Percentiles rank a stretch among this genome's conserved stretches.
phyloP scores from a whole-genome alignment of 64 coral and sea anemone genomes.

The Pachyseris speciosa region DNA sequence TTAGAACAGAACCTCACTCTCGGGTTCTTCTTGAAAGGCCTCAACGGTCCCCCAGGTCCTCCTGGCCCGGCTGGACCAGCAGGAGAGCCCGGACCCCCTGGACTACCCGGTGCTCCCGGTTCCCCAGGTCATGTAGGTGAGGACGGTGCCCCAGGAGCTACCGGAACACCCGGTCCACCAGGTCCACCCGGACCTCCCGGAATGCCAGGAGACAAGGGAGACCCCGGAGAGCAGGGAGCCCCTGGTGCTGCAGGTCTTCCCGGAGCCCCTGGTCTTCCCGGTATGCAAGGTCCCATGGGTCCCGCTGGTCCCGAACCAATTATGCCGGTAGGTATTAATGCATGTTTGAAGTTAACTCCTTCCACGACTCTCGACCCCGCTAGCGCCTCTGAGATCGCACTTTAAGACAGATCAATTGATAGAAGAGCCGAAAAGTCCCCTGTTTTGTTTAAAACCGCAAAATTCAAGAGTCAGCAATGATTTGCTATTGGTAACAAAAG shows the following conservation, averaged over 20 bases:
- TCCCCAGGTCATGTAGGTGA: conserved; percentile 98
- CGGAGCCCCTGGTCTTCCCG: conserved; percentile 97
- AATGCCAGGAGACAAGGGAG: conserved; percentile 98
- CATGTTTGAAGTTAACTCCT: background rate
- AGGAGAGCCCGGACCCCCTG: conserved; percentile 88
- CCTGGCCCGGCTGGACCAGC: conserved; percentile 89
- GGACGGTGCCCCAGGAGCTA: conserved; percentile 97
- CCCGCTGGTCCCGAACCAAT: conserved; percentile 87
- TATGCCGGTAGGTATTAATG: conserved; percentile 89
- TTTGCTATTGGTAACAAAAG: too few species aligned
- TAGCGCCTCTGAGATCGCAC: too few species aligned
- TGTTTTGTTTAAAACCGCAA: too few species aligned
- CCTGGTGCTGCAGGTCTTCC: conserved; percentile 98
- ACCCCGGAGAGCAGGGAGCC: conserved; percentile 93
- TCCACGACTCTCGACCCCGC: too few species aligned
- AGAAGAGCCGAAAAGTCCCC: too few species aligned
- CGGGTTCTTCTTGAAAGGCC: conserved; percentile 99
- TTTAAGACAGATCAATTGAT: too few species aligned
- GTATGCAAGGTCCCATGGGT: conserved; percentile 88
- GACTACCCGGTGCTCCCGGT: conserved; percentile 86
- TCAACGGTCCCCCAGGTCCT: conserved; percentile 96
- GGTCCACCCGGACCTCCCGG: conserved; percentile 98
- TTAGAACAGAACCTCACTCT: conserved; percentile 98
- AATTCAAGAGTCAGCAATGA: too few species aligned
- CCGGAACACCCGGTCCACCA: conserved; percentile 90